Conservation (phyloP, 2,113 vertebrate species). For the Fulica atra region DNA sequence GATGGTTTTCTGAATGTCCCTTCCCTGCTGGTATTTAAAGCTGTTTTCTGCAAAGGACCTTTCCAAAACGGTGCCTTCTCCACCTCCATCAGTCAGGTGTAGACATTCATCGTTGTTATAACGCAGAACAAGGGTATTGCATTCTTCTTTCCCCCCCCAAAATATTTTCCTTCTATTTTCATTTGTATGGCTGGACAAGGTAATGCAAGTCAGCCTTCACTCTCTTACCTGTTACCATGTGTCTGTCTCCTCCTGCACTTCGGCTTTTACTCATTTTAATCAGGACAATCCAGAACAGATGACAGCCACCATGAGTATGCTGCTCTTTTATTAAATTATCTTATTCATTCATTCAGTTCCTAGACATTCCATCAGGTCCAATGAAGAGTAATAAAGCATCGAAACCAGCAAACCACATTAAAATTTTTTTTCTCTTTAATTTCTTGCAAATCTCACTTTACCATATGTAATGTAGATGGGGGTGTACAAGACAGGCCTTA, state of each 20-base stretch:
- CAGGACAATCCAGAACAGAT: background rate
- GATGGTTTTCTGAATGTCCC: background rate
- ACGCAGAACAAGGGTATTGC: background rate
- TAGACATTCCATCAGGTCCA: background rate
- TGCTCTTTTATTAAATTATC: background rate
- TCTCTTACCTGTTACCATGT: background rate
- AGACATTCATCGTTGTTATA: background rate
- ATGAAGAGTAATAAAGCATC: background rate
- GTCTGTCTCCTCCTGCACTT: background rate
- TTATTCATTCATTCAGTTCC: background rate
- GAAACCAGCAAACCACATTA: background rate
- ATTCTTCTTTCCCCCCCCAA: background rate
- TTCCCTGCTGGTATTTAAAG: background rate
- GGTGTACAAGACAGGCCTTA: background rate
- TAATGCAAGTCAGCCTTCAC: background rate
- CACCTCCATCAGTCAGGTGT: background rate
- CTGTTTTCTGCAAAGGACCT: background rate
- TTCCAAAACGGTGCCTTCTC: background rate
- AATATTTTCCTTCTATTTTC: background rate
- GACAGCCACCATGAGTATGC: background rate
- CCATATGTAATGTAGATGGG: accelerated
- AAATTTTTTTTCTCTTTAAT: background rate
- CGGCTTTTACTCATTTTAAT: background rate
- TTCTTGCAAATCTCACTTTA: background rate
- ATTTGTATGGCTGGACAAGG: background rate